Base-by-base conservation (phyloP, 2,113 vertebrate genomes). In the Poicephalus meyeri region DNA sequence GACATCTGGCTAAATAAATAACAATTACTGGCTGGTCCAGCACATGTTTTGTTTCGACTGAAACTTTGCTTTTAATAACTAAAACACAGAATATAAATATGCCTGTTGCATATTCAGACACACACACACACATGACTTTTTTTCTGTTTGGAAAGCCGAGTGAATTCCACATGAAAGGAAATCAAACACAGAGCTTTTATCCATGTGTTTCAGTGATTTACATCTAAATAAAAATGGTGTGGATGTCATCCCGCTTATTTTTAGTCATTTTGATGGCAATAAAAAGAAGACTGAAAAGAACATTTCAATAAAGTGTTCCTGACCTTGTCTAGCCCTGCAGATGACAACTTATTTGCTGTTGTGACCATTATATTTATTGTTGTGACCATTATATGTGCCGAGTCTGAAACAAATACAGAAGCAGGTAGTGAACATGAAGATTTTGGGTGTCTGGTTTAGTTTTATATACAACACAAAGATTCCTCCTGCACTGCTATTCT, bases 41-140 rank as follows among this genome's bases (percentile, higher is more conserved):
- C 88, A 68, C 80, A 93, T 93, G 94, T 77, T 91, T 91, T 93
- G 58, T 93, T 93, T 93, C 4, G 37, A 63, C 68, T 46, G 84
- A 47, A 68, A 41, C 84, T 88, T 93, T 91, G 91, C 85, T 95
- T 91, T 91, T 68, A 68, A 88, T 88, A 76, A 70, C 50, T 49
- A 83, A 76, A 95, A 60, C 46, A 9, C 64, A 88, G 88, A 88
- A 80, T 80, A 85, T 66, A 85, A 95, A 88, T 77, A 50, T 29
- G 64, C 33, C 64, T 35, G 50, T n/a, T 50, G 91, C 64, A 26
- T 61, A 66, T 58, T 60, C 72, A 74, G 79, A 63, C 83, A 41
- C 79, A 87, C 65, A 24, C 25, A 83, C 42, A 44, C 25, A 25
- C 25, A 39, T 7, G 19, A 8, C 47, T 79, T 56, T 63, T 39